A percentile compares a stretch with the other conserved stretches of the same genome.
Conservation (phyloP, 2,888 invertebrate species). For the Leistus spinibarbis region DNA sequence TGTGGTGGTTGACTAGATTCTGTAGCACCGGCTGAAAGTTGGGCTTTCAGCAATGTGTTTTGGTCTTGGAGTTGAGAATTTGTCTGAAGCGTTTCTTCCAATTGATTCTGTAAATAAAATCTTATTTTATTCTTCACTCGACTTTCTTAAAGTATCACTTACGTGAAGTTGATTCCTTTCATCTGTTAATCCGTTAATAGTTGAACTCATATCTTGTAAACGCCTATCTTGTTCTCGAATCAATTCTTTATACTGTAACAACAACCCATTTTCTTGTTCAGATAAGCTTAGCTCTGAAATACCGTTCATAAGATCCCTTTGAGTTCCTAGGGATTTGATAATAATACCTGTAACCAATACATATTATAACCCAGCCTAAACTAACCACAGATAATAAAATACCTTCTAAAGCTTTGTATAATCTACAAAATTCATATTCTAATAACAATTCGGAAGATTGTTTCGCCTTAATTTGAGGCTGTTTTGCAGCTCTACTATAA, state of each 20-base stretch:
- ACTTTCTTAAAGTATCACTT: constrained; percentile 12
- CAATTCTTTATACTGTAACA: constrained; percentile 85
- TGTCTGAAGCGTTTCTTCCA: constrained; percentile 72
- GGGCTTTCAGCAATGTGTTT: constrained; percentile 82
- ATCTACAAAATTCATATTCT: constrained; percentile 93
- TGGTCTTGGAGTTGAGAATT: constrained; percentile 83
- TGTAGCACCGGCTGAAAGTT: constrained; percentile 60
- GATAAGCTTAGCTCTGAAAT: constrained; percentile 60
- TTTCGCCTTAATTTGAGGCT: constrained; percentile 85
- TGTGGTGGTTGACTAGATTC: constrained; percentile 27
- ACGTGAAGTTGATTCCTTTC: constrained; percentile 57
- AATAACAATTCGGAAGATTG: constrained; percentile 79
- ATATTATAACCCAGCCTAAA: constrained; percentile 3
- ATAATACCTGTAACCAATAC: constrained; percentile 56
- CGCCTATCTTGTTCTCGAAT: constrained; percentile 88
- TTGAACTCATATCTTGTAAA: constrained; percentile 63
- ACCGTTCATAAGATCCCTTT: constrained; percentile 59
- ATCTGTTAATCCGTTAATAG: constrained; percentile 54
- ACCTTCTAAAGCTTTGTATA: constrained; percentile 85
- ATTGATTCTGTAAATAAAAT: constrained; percentile 55
- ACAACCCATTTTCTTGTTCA: constrained; percentile 59
- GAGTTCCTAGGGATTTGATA: constrained; percentile 60
- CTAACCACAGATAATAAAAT: not conserved
- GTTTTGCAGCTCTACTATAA: constrained; percentile 91
- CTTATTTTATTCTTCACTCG: not conserved